phyloP scores from a whole-genome alignment of 2,888 invertebrate genomes.

The Meteorus colon region DNA sequence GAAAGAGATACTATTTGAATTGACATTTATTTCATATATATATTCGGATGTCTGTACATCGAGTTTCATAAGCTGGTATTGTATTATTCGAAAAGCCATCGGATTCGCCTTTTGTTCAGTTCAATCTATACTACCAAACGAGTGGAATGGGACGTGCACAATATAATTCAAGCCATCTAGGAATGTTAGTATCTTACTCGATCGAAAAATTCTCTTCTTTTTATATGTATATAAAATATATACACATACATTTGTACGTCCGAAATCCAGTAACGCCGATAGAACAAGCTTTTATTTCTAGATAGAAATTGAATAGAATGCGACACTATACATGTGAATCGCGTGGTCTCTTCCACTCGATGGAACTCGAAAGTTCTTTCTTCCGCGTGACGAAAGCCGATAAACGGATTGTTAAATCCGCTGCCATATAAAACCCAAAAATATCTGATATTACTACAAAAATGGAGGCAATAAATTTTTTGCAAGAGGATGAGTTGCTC shows the following conservation, averaged over 20 bases:
- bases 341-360: conserved; percentile 19
- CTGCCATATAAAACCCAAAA: not conserved
- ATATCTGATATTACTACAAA: conserved; percentile 3
- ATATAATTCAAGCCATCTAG: conserved; percentile 4
- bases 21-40: too few species aligned
- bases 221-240: not conserved
- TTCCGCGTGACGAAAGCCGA: conserved; percentile 25
- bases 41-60: too few species aligned
- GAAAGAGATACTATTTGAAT: too few species aligned
- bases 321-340: conserved; percentile 12
- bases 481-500: too few species aligned
- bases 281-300: conserved; percentile 25
- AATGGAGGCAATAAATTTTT: not conserved
- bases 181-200: not conserved
- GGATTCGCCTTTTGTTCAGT: conserved; percentile 19
- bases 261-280: not conserved
- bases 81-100: too few species aligned
- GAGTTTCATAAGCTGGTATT: too few species aligned
- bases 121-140: conserved; percentile 18
- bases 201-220: conserved; percentile 14
- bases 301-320: not conserved
- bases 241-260: not conserved
- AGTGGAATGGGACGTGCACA: conserved; percentile 5
- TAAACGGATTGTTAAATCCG: conserved; percentile 25
- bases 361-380: conserved; percentile 29